Evolutionary conservation across 2,888 invertebrate species (phyloP), one percentile per base, ranked within the genome.

Genomic region (Spodoptera littoralis): DNA sequence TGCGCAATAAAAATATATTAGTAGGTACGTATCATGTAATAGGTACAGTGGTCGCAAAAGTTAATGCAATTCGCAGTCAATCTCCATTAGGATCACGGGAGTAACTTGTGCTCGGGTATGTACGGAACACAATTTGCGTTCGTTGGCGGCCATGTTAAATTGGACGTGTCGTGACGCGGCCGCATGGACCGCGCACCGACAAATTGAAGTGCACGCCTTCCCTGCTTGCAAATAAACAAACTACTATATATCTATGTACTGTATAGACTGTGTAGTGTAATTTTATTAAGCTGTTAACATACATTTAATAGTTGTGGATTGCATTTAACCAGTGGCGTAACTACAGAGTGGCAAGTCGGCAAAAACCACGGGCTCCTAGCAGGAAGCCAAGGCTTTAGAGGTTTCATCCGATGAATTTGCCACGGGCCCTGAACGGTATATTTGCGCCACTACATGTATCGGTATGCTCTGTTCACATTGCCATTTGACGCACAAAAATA

Each of bases 131-230:
- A 76, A 60, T 76, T 71, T 60, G 65, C 55, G 58, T 54, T 46
- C 58, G 53, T 52, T 47, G 44, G 46, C 56, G 42, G 51, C 54
- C 54, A 61, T 47, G 48, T 66, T 62, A 75, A 79, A 78, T 79
- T 78, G 73, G 60, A 71, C 65, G 63, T 58, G 65, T 57, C 41
- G 30, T 50, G 60, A 58, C 60, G 60, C 62, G 46, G 48, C 50
- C 60, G 53, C 60, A 58, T 65, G 48, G 48, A 53, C 60, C 60
- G 62, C 65, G 61, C 62, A 65, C 48, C 27, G 55, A 58, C 70
- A 75, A 77, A 73, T 80, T 79, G 71, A 64, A 73, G 70, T 73
- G 78, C 64, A 70, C 22, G 47, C 41, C 50, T 49, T 2, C 22
- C 18, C 12, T n/a, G 27, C 47, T 56, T 6, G 41, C 44, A 56